phyloP scores from a whole-genome alignment of 2,113 vertebrate species.

The Spizaetus ornatus region DNA sequence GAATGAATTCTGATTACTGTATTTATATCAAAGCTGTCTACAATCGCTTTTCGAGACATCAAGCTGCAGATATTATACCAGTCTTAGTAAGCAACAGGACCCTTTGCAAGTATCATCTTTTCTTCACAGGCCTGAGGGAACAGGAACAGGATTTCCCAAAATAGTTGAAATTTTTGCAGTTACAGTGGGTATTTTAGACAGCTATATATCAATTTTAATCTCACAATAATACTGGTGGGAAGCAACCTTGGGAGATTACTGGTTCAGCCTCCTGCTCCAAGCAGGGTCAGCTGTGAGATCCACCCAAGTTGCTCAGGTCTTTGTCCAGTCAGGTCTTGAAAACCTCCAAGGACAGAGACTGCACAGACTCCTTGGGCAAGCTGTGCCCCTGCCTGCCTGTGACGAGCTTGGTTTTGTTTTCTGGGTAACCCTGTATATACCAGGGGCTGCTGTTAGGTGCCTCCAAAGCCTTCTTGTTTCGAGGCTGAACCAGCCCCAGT shows the following conservation, averaged over 20 bases:
- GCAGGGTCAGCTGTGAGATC: neutral
- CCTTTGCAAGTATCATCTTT: neutral
- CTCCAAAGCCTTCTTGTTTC: neutral
- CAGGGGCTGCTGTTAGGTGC: neutral
- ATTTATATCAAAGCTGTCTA: slow-evolving; percentile 8
- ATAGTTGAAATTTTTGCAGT: neutral
- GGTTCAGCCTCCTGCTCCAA: neutral
- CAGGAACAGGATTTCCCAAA: neutral
- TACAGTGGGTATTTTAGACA: neutral
- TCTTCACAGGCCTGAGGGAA: neutral
- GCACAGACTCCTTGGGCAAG: neutral
- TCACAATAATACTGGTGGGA: neutral
- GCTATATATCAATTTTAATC: neutral
- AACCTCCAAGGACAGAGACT: neutral
- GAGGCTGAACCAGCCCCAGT: neutral
- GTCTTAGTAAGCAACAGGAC: neutral
- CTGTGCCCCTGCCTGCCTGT: neutral
- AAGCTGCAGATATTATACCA: neutral
- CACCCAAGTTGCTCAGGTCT: accelerated
- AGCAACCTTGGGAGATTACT: neutral
- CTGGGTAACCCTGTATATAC: accelerated
- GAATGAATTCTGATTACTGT: slow-evolving; percentile 43
- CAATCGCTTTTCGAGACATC: neutral
- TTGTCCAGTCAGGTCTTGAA: neutral
- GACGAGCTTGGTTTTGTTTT: neutral